These are phyloP conservation scores for Andricus grossulariae DNA, from an alignment of 1,140 invertebrate genomes.

Conservation along the genomic window DNA sequence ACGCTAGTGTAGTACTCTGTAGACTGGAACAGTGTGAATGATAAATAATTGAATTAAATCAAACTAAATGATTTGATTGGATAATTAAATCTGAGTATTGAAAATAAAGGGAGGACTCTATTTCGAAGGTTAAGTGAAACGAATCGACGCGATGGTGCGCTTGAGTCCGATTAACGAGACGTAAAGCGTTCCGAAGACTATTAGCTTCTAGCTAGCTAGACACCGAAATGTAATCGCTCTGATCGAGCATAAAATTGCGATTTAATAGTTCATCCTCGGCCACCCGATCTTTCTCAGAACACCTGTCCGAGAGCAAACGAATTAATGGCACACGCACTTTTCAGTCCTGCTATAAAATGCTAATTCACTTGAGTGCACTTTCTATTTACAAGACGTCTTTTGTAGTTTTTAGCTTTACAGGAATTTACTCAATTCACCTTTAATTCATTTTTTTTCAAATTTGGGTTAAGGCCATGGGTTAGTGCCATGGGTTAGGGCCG, in stretches of 20 bases:
- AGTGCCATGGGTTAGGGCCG: too few species aligned
- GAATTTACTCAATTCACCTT: too few species aligned
- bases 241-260: constrained; percentile 18
- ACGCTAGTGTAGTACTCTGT: neutral
- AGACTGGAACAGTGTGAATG: neutral
- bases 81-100: neutral
- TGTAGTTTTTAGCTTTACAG: too few species aligned
- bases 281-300: constrained; percentile 4
- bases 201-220: neutral
- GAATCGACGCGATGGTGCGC: neutral
- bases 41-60: neutral
- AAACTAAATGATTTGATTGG: neutral
- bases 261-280: constrained; percentile 14
- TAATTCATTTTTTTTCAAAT: too few species aligned
- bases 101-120: neutral
- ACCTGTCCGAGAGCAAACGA: neutral
- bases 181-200: constrained; percentile 6
- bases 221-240: neutral
- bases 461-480: too few species aligned
- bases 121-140: constrained; percentile 9
- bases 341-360: neutral
- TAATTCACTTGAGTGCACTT: neutral
- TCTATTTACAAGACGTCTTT: too few species aligned
- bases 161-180: neutral
- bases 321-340: constrained; percentile 8